Percentiles rank a stretch among this genome's conserved stretches.
Conservation (phyloP, 2,888 invertebrate species). For the Lagria hirta region DNA sequence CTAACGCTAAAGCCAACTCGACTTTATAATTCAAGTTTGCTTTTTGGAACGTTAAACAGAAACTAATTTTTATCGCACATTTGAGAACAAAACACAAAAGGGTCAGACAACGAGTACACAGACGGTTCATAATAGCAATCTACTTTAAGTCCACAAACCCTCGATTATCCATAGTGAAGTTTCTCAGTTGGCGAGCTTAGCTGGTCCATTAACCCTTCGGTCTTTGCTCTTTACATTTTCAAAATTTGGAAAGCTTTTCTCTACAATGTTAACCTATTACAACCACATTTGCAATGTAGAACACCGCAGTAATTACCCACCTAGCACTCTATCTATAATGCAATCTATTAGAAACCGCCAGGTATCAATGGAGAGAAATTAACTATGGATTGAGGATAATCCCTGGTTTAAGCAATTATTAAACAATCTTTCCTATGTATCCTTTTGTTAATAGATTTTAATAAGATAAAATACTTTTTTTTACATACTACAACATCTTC, state of each 20-base stretch:
- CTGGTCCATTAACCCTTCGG: constrained; percentile 23
- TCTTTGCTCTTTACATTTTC: constrained; percentile 14
- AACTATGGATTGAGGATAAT: no score
- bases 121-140: constrained; percentile 23
- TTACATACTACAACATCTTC: no score
- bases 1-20: constrained; percentile 6
- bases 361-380: no score
- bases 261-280: constrained; percentile 10
- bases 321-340: constrained; percentile 11
- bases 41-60: constrained; percentile 16
- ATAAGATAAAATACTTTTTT: no score
- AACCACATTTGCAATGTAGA: constrained; percentile 16
- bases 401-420: no score
- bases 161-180: constrained; percentile 25
- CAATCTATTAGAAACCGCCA: no score
- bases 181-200: constrained; percentile 20
- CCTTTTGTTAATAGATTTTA: no score
- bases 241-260: constrained; percentile 11
- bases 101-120: constrained; percentile 20
- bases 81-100: constrained; percentile 15
- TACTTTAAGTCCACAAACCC: constrained; percentile 23
- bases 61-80: constrained; percentile 16
- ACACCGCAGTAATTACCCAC: constrained; percentile 10
- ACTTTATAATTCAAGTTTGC: constrained; percentile 17
- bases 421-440: no score